Percentiles rank a stretch among this genome's conserved stretches.
These are phyloP conservation scores for Hirtodrosophila alboralis DNA, from an alignment of 2,888 invertebrate genomes.

Conservation along the genomic window DNA sequence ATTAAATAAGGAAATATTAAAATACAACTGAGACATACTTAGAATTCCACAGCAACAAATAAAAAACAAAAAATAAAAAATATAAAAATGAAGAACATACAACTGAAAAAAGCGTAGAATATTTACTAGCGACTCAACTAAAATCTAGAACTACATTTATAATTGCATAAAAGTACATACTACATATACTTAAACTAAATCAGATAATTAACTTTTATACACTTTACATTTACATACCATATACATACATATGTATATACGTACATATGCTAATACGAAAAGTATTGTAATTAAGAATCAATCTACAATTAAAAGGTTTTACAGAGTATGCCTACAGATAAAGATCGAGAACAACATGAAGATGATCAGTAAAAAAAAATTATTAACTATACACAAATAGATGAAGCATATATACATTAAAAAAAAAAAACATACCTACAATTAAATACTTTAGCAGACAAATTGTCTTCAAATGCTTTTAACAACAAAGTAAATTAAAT, in stretches of 20 bases:
- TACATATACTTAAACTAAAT: constrained; percentile 51
- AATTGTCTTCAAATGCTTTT: constrained; percentile 69
- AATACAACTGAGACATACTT: constrained; percentile 17
- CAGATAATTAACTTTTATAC: constrained; percentile 79
- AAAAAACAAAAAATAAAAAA: constrained; percentile 5
- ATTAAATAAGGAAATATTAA: constrained; percentile 32
- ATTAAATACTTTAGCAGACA: constrained; percentile 63
- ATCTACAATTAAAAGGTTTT: constrained; percentile 75
- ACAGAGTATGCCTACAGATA: constrained; percentile 63
- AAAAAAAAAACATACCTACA: constrained; percentile 47
- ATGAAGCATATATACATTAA: constrained; percentile 43
- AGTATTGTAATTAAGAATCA: constrained; percentile 53
- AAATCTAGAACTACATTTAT: constrained; percentile 44
- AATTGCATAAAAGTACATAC: constrained; percentile 46
- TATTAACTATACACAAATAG: constrained; percentile 52
- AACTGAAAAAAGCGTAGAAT: constrained; percentile 27
- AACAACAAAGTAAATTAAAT: constrained; percentile 22
- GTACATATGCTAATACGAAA: constrained; percentile 21
- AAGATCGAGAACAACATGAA: constrained; percentile 32
- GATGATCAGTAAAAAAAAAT: constrained; percentile 31
- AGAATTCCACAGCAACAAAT: constrained; percentile 14
- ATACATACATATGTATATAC: constrained; percentile 39
- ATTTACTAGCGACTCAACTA: constrained; percentile 45
- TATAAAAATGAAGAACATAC: constrained; percentile 7
- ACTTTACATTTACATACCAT: constrained; percentile 72